These are phyloP conservation scores for Aculops lycopersici DNA, from an alignment of 1,140 invertebrate species.

Conservation along the genomic window DNA sequence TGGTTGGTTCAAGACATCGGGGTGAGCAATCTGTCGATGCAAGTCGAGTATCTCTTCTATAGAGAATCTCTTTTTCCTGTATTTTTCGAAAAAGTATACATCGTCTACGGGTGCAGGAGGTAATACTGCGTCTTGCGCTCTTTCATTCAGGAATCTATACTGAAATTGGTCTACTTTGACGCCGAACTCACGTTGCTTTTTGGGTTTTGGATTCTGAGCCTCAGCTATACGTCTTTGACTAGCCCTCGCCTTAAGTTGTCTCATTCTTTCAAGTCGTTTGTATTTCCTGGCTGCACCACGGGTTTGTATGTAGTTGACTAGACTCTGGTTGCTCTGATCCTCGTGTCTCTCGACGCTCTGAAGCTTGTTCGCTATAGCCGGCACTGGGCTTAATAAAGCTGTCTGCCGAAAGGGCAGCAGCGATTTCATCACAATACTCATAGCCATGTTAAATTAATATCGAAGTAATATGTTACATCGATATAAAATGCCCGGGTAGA, in stretches of 20 bases:
- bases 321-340: no score
- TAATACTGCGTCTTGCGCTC: constrained; percentile 1
- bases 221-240: constrained; percentile 2
- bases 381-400: no score
- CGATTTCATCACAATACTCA: no score
- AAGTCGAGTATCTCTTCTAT: constrained; percentile 33
- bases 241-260: constrained; percentile 3
- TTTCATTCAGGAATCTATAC: constrained; percentile 1
- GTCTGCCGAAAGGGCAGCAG: no score
- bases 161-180: constrained; percentile 1
- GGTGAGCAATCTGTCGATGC: constrained; percentile 38
- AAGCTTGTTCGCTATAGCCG: no score
- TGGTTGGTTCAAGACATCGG: constrained; percentile 33
- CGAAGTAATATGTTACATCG: no score
- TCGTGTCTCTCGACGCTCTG: no score
- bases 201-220: constrained; percentile 3
- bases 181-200: constrained; percentile 1
- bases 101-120: constrained; percentile 6
- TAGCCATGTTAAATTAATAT: no score
- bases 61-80: constrained; percentile 17
- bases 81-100: constrained; percentile 7
- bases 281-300: constrained; percentile 3
- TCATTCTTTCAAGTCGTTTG: constrained; percentile 4
- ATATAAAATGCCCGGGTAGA: no score
- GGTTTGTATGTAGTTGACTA: no score